Base-by-base conservation (phyloP, 53 echinoderm and acorn worm species). In the Stichopus horrens region DNA sequence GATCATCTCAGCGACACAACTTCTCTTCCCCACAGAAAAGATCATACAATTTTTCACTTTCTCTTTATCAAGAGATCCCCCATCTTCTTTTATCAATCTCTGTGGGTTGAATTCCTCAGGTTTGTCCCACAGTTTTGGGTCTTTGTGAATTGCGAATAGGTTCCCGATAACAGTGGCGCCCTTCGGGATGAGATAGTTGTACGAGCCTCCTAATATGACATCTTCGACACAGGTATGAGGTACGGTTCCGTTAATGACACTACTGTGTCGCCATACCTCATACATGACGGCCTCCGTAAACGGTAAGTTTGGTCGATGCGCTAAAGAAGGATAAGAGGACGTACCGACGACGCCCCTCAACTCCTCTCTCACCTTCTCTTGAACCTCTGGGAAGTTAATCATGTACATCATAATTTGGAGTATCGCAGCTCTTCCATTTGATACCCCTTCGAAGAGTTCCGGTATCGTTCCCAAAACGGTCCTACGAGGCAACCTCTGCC, bases 401-500 rank as follows among this genome's bases (percentile, higher is more conserved):
- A 83, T 83, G 83, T 83, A 83, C 83, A 83, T 58, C 23, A 83
- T 83, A 13, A 83, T 58, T 21, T 83, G 83, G 8, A 83, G n/a
- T 7, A 83, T 20, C 9, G 16, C 9, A 21, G 21, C 83, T 5
- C 63, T 57, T 6, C 5, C 51, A n/a, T 83, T 83, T 7, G 83
- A 7, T 21, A 83, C 51, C 5, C 83, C 83, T 37, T 83, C 83
- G 37, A 83, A 63, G 3, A 83, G 60, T 63, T 83, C 83, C 37
- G 83, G 1, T 7, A 83, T 63, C 6, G 22, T 22, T 23, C 83
- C 83, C 20, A 21, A 59, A 20, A 83, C 23, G 14, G 83, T 59
- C 55, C 22, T 83, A 6, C 83, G 58, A 4, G 83, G 23, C 14
- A 83, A 8, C 5, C 60, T 58, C 8, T 10, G 60, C 14, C 63